phyloP scores from a whole-genome alignment of 2,113 vertebrate species.

The Ivindomyrus marchei region DNA sequence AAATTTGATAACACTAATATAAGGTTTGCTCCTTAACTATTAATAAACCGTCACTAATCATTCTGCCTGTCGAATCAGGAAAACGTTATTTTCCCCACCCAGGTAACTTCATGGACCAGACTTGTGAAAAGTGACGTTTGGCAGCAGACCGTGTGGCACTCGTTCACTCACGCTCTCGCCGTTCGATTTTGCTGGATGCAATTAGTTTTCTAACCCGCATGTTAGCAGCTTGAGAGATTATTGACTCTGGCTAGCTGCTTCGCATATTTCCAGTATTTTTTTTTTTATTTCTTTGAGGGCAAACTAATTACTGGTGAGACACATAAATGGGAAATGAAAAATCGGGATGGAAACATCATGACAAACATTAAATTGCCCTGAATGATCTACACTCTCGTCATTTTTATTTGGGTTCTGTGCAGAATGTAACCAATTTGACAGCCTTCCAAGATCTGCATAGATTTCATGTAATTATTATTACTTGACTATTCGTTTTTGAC shows the following conservation, averaged over 20 bases:
- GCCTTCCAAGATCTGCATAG: neutral
- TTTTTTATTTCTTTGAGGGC: neutral
- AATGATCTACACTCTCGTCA: neutral
- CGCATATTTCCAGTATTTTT: conserved; percentile 13
- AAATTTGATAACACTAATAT: neutral
- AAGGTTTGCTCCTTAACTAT: neutral
- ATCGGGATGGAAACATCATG: neutral
- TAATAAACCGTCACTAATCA: neutral
- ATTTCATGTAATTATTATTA: conserved; percentile 11
- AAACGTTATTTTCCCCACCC: neutral
- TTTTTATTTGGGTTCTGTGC: conserved; percentile 2
- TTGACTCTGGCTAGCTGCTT: conserved; percentile 44
- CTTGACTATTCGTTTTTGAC: neutral
- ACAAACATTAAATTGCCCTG: conserved; percentile 1
- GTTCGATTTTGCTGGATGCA: conserved; percentile 49
- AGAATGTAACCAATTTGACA: neutral
- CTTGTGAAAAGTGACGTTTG: neutral
- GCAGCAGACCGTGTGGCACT: conserved; percentile 3
- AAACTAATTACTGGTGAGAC: conserved; percentile 18
- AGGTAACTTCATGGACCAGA: neutral
- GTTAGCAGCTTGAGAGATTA: conserved; percentile 42
- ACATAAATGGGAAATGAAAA: conserved; percentile 12
- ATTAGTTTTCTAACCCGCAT: conserved; percentile 44
- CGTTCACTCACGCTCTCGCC: conserved; percentile 48
- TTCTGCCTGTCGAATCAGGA: neutral